phyloP scores from a whole-genome alignment of 2,113 vertebrate genomes.

The Penelope pileata region DNA sequence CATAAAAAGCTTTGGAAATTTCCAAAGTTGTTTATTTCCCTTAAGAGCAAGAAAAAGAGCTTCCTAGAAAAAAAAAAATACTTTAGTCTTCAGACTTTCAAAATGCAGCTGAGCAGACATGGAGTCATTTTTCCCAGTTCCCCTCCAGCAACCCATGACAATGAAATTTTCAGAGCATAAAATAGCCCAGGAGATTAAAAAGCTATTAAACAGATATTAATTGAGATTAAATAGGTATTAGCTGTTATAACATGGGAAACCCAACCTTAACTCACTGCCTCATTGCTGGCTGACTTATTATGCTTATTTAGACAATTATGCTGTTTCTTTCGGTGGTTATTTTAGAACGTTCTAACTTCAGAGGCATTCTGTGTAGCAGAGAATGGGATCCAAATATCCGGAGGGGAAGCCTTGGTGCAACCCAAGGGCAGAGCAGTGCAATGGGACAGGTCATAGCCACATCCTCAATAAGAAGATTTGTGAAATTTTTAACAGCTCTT shows the following conservation, averaged over 20 bases:
- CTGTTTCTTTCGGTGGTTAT: neutral
- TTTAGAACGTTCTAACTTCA: neutral
- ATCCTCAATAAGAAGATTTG: neutral
- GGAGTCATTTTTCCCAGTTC: neutral
- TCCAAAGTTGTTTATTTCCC: neutral
- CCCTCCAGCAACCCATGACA: neutral
- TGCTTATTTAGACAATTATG: neutral
- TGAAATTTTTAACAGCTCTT: neutral
- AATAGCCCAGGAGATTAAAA: neutral
- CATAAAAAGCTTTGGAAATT: neutral
- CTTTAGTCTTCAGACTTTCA: neutral
- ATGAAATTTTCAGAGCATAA: neutral
- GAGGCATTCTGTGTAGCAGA: neutral
- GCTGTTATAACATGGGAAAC: neutral
- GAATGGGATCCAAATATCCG: neutral
- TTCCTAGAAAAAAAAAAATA: neutral
- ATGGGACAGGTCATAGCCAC: neutral
- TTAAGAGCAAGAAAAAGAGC: neutral
- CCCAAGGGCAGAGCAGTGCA: neutral
- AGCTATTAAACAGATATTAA: neutral
- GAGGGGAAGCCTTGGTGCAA: neutral
- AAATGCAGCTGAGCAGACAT: neutral
- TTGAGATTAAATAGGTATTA: neutral
- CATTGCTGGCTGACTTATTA: neutral
- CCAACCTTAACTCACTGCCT: neutral